Evolutionary conservation across 1,140 invertebrate species (phyloP).

Genomic region (Harlomillsia oculata): DNA sequence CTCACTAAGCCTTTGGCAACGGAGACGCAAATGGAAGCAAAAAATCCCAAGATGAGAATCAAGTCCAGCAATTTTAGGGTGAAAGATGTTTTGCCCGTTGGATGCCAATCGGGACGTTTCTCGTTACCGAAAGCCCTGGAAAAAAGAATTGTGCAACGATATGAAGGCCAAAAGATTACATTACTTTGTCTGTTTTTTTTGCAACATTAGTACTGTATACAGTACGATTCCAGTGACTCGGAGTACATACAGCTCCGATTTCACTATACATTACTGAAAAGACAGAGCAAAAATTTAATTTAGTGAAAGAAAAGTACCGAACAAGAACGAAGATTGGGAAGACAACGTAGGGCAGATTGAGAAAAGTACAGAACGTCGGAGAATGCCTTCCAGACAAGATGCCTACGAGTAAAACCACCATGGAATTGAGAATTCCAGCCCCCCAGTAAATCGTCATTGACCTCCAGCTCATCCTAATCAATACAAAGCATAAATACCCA

Average conservation of each 20-base stretch:
- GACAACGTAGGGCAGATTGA: conserved; percentile 33
- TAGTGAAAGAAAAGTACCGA: conserved; percentile 19
- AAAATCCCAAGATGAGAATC: conserved; percentile 11
- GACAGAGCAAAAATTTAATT: too few relatives aligned
- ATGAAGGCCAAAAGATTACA: background rate
- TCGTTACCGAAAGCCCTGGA: conserved; percentile 23
- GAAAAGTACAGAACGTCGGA: conserved; percentile 32
- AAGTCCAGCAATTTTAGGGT: conserved; percentile 17
- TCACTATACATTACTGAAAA: too few relatives aligned
- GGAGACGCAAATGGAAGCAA: conserved; percentile 19
- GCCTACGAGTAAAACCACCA: conserved; percentile 31
- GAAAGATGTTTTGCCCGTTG: background rate
- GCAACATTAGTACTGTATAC: too few relatives aligned
- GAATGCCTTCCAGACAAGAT: conserved; percentile 25
- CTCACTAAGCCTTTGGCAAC: conserved; percentile 25
- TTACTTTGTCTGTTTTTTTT: too few relatives aligned
- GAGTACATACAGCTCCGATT: too few relatives aligned
- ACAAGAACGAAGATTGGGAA: conserved; percentile 26
- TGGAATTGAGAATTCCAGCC: conserved; percentile 30
- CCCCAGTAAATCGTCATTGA: conserved; percentile 29
- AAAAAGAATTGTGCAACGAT: conserved; percentile 6
- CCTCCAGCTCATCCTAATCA: conserved; percentile 31
- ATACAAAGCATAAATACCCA: background rate
- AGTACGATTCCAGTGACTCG: too few relatives aligned
- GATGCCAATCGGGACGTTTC: conserved; percentile 17